Evolutionary conservation across 2,797 vertebrate genomes (phyloP), one percentile per base, ranked within the genome.

Genomic region (Centropyge bicolor): DNA sequence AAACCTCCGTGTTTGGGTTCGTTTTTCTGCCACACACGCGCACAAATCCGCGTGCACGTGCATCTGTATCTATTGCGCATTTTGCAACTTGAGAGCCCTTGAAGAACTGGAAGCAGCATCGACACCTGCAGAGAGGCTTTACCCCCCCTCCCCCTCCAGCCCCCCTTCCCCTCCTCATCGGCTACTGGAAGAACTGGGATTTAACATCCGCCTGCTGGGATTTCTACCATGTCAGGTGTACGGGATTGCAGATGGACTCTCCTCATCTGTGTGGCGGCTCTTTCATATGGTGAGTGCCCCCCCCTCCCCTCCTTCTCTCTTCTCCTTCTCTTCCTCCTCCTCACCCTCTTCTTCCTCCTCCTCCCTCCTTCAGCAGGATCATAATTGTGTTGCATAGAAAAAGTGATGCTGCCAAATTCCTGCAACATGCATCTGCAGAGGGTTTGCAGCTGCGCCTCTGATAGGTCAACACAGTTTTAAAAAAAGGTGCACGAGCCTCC

Each of bases 171-270:
- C 27, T 31, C 52, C 74, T 78, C 66, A 49, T 52, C 83, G 20
- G 69, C 72, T 27, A 72, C 86, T 85, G 91, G 92, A 88, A 38
- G 84, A 67, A 76, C 90, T 88, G 89, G 92, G 91, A 91, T 91
- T 89, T 92, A 92, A 92, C 86, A 52, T 71, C 85, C 85, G 7
- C 65, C 89, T 70, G 55, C 88, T 80, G 86, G 90, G 83, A 90
- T 91, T 85, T 91, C 88, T 92, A 95, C 93, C 85, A 96, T 96
- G 95, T 92, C 94, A 87, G 87, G 86, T 87, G 88, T 73, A 85
- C 89, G 89, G 81, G 87, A 86, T 72, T 90, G 91, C 91, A 86
- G 91, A 82, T 83, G 92, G 92, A 90, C 93, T 80, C 86, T 94
- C 83, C 73, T 95, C 88, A 56, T 95, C 84, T 92, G 88, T 72